Base-by-base conservation (phyloP, 2,113 vertebrate species). In the Gopherus evgoodei region DNA sequence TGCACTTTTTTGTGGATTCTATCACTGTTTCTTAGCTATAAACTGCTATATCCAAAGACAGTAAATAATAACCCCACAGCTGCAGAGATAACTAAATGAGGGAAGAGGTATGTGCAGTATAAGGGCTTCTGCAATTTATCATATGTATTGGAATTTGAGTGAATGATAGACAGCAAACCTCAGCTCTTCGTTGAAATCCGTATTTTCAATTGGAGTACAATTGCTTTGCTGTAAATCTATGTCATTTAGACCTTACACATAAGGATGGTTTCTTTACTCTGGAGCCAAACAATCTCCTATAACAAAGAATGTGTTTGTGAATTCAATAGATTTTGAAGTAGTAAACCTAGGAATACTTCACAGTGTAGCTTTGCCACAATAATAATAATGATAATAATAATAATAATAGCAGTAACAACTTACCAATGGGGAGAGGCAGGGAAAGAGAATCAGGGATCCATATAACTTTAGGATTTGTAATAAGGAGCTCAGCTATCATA, bases 401-500 rank as follows among this genome's bases (percentile, higher is more conserved):
- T 21, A 6, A 0, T 2, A 65, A 11, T 0, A 0, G 13, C 5
- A 6, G 2, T 6, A 62, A 4, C n/a, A 47, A 1, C 25, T 21
- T 49, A 11, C 10, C 14, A 25, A 75, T 2, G 16, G 5, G 8
- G n/a, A 4, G 6, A 10, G 17, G 22, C 11, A 2, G 13, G 44
- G 11, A 89, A 24, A 27, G 14, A 56, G 14, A 3, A 25, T 44
- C n/a, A 65, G 72, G 22, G 72, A 42, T 25, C 72, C 38, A 44
- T 75, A 42, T 11, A 75, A 75, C 24, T 49, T 27, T 52, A 50
- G 27, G 2, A 22, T 86, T 84, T 52, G 6, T 49, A 50, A 50
- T 5, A 42, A 54, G 29, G 13, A 87, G 22, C 38, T 89, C 65
- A 83, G 31, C 52, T 24, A 62, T 12, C 2, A 29, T 1, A 1